Evolutionary conservation across 2,797 vertebrate genomes (phyloP), one percentile per base, ranked within the genome.

Genomic region (Pseudomugil tenellus): DNA sequence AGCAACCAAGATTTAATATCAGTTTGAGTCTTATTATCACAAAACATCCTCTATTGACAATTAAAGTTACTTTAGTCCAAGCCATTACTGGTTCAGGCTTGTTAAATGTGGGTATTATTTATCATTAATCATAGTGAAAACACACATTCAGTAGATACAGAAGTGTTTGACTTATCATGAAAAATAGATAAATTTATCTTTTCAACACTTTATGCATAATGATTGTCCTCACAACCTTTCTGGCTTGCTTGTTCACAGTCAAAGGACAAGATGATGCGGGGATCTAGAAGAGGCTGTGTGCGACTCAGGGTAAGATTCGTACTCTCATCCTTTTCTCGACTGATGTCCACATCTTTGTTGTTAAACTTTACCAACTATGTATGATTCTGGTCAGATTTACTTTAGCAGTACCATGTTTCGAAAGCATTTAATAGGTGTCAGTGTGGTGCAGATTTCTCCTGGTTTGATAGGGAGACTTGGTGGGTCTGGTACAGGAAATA

Each of bases 231-330:
- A 73, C 54, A 5, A 25, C 57, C 57, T 14, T n/a, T 81, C 28
- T 85, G 11, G 37, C 4, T 72, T 73, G 9, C 90, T 92, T 64
- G 83, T 70, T 96, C 95, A 52, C 91, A 99, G 98, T 99, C 98
- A 62, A 99, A 99, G 88, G 97, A 99, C 91, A 99, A 99, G 92
- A 99, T 99, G 98, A 99, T 99, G 98, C 95, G 98, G 88, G 98
- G 98, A 67, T 99, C 98, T 75, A 96, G 98, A 87, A 94, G 98
- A 94, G 98, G 98, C 59, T 99, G 98, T 74, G 98, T 99, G 79
- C 95, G 98, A 88, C 96, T 99, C 79, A 94, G 96, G 92, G 98
- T 99, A 93, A 96, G 96, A 59, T 13, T 64, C 59, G 58, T 31
- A 2, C 37, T 13, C 11, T 1, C 14, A 1, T 4, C 39, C 35